Percentiles rank a stretch among this genome's conserved stretches.
Conservation (phyloP, 2,888 invertebrate species). For the Octonoba sinensis region DNA sequence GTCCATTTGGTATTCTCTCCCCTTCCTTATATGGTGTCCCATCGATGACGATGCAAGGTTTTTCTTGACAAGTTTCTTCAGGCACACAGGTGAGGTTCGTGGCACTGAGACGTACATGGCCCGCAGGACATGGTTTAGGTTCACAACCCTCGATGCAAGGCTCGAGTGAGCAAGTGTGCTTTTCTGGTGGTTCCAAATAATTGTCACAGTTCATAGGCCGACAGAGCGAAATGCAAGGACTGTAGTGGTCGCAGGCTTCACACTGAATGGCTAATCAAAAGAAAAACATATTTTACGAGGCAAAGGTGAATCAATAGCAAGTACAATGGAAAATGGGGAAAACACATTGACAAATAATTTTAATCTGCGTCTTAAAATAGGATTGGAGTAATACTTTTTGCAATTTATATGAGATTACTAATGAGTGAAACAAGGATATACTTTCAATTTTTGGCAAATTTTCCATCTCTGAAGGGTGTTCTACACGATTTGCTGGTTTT, state of each 20-base stretch:
- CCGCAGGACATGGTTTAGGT: conserved; percentile 79
- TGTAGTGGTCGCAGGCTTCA: conserved; percentile 85
- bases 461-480: no score
- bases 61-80: conserved; percentile 78
- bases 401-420: no score
- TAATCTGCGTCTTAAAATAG: no score
- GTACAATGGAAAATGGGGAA: background rate
- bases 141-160: conserved; percentile 82
- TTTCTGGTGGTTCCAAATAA: conserved; percentile 75
- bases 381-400: no score
- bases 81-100: conserved; percentile 82
- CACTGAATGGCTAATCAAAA: conserved; percentile 86
- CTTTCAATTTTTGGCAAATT: no score
- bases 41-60: conserved; percentile 78
- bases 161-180: conserved; percentile 80
- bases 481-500: no score
- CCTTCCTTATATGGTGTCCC: conserved; percentile 82
- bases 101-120: conserved; percentile 80
- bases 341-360: background rate
- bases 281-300: conserved; percentile 27
- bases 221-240: conserved; percentile 85
- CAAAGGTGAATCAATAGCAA: no score
- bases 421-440: no score
- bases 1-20: conserved; percentile 78
- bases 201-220: conserved; percentile 89